phyloP scores from a whole-genome alignment of 2,113 vertebrate genomes.

The Scomber colias region DNA sequence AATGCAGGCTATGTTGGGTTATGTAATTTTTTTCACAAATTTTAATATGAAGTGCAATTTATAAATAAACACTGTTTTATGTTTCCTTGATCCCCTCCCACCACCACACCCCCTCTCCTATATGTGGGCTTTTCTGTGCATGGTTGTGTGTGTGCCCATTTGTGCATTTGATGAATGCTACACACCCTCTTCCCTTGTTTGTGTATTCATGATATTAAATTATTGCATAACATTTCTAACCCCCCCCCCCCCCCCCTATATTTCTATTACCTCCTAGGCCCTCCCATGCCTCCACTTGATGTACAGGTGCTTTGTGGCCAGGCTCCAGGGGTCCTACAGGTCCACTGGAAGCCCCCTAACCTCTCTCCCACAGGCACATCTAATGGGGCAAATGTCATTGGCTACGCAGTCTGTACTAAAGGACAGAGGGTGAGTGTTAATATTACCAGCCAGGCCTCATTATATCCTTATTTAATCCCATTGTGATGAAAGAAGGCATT shows the following conservation, averaged over 20 bases:
- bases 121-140: constrained; percentile 59
- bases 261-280: constrained; percentile 83
- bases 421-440: constrained; percentile 91
- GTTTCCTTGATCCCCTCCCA: constrained; percentile 1
- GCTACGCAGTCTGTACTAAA: constrained; percentile 94
- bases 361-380: constrained; percentile 91
- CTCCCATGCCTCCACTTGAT: constrained; percentile 92
- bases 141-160: constrained; percentile 48
- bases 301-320: constrained; percentile 90
- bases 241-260: no score
- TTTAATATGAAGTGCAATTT: constrained; percentile 9
- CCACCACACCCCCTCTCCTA: constrained; percentile 22
- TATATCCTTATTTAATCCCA: neutral
- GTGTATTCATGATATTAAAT: neutral
- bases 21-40: neutral
- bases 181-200: constrained; percentile 1
- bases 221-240: neutral
- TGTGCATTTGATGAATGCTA: constrained; percentile 62
- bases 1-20: neutral
- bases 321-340: constrained; percentile 87
- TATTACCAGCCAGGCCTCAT: neutral
- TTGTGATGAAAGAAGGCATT: neutral
- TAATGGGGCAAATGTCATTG: constrained; percentile 93
- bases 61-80: constrained; percentile 12
- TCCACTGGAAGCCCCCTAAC: constrained; percentile 92